These are phyloP conservation scores for Solenopsis fugax DNA, from an alignment of 1,140 invertebrate species.

Conservation along the genomic window DNA sequence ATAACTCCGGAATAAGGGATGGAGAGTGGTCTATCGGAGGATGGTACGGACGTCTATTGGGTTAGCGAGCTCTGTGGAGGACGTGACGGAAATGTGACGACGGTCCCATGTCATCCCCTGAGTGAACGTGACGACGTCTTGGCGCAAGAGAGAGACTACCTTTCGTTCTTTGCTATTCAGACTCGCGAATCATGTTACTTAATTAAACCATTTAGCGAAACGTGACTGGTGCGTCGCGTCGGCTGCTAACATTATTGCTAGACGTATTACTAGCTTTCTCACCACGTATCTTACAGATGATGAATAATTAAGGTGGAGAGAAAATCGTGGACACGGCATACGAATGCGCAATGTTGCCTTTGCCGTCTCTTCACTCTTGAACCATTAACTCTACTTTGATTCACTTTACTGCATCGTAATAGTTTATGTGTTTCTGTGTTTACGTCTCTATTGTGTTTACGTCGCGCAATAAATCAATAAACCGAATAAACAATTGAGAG, in stretches of 20 bases:
- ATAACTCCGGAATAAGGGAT: constrained; percentile 57
- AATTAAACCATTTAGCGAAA: constrained; percentile 49
- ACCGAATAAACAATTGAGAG: constrained; percentile 10
- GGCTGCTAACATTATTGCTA: constrained; percentile 20
- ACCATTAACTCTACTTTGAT: constrained; percentile 27
- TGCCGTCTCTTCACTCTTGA: neutral
- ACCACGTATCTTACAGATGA: neutral
- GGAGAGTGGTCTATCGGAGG: constrained; percentile 66
- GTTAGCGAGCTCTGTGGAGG: constrained; percentile 69
- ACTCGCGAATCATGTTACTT: constrained; percentile 28
- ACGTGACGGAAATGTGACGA: constrained; percentile 79
- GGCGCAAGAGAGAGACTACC: constrained; percentile 5
- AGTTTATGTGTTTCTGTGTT: constrained; percentile 21
- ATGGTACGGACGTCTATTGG: constrained; percentile 71
- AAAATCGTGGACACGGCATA: neutral
- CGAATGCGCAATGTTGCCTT: constrained; percentile 3
- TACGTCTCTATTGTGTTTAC: constrained; percentile 1
- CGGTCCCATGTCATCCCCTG: constrained; percentile 36
- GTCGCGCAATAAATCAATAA: constrained; percentile 55
- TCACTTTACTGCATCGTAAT: constrained; percentile 12
- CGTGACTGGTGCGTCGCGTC: constrained; percentile 42
- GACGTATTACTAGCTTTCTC: constrained; percentile 2
- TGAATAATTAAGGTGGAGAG: neutral
- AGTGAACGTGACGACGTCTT: constrained; percentile 61
- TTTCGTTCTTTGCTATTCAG: constrained; percentile 46